Conservation (phyloP, 2,888 invertebrate species). For the Agonopterix alstromeriana region DNA sequence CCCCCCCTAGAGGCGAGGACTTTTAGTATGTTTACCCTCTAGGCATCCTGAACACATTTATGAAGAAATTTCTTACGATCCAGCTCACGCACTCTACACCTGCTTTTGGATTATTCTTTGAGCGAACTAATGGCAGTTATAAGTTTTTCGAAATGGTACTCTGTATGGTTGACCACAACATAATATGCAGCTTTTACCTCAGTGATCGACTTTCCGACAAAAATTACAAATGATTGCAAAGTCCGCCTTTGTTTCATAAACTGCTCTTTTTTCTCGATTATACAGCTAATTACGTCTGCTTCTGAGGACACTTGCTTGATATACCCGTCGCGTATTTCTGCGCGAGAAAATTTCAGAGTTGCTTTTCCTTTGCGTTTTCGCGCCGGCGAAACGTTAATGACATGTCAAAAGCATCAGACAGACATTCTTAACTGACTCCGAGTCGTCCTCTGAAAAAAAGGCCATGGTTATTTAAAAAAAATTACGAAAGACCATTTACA, state of each 20-base stretch:
- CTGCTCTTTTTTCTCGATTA: slow-evolving; percentile 1
- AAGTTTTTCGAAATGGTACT: neutral
- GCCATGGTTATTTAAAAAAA: neutral
- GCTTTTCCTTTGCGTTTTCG: slow-evolving; percentile 1
- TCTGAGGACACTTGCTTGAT: slow-evolving; percentile 1
- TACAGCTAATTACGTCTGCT: neutral
- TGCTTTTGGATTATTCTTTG: no score
- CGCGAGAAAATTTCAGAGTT: neutral
- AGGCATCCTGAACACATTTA: no score
- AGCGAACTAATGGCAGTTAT: neutral
- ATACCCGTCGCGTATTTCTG: slow-evolving; percentile 1
- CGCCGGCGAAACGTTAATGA: slow-evolving; percentile 2
- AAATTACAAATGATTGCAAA: slow-evolving; percentile 2
- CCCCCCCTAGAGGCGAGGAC: no score
- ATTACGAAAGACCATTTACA: no score
- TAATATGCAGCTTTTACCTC: slow-evolving; percentile 1
- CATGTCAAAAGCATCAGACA: neutral
- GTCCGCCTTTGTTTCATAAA: slow-evolving; percentile 1
- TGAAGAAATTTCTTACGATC: no score
- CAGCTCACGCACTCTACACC: no score
- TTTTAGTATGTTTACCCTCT: no score
- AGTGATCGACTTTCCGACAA: neutral
- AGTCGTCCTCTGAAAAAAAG: slow-evolving; percentile 1
- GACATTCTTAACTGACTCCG: neutral
- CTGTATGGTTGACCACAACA: slow-evolving; percentile 1